phyloP scores from a whole-genome alignment of 2,888 invertebrate species.

The Exephanes ischioxanthus region DNA sequence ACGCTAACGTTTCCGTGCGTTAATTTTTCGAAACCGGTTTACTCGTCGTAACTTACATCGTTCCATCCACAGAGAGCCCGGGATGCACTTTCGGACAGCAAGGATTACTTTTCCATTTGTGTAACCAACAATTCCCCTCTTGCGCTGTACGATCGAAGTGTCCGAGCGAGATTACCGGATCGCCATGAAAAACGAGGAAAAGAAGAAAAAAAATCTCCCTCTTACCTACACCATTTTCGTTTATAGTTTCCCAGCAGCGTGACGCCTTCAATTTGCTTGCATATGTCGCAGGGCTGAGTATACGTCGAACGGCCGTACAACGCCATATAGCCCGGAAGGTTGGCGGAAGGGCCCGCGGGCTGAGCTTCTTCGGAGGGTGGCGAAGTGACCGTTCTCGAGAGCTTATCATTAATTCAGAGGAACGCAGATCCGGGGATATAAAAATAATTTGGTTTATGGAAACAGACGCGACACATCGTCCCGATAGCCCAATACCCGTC shows the following conservation, averaged over 20 bases:
- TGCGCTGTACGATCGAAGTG: slow-evolving; percentile 30
- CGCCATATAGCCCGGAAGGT: slow-evolving; percentile 33
- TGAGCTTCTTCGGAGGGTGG: slow-evolving; percentile 48
- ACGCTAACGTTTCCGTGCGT: background rate
- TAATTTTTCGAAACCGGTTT: slow-evolving; percentile 46
- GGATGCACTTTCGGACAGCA: slow-evolving; percentile 1
- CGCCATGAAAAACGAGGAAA: slow-evolving; percentile 46
- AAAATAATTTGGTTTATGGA: slow-evolving; percentile 84
- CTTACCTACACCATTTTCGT: slow-evolving; percentile 53
- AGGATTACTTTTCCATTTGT: slow-evolving; percentile 25
- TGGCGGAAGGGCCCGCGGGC: slow-evolving; percentile 34
- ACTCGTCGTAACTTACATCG: slow-evolving; percentile 22
- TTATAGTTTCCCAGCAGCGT: slow-evolving; percentile 37
- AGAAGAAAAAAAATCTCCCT: slow-evolving; percentile 72
- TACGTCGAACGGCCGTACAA: slow-evolving; percentile 23
- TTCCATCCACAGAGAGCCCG: background rate
- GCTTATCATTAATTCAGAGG: slow-evolving; percentile 83
- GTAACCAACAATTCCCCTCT: slow-evolving; percentile 43
- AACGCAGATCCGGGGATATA: slow-evolving; percentile 82
- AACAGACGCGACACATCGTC: slow-evolving; percentile 80
- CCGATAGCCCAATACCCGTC: slow-evolving; percentile 56
- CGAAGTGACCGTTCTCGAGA: slow-evolving; percentile 75
- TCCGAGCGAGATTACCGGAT: slow-evolving; percentile 54
- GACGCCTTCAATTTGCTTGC: slow-evolving; percentile 69
- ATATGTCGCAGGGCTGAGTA: slow-evolving; percentile 65